Percentiles rank a stretch among this genome's conserved stretches.
These are phyloP conservation scores for Limnephilus rhombicus DNA, from an alignment of 2,888 invertebrate genomes.

Conservation along the genomic window DNA sequence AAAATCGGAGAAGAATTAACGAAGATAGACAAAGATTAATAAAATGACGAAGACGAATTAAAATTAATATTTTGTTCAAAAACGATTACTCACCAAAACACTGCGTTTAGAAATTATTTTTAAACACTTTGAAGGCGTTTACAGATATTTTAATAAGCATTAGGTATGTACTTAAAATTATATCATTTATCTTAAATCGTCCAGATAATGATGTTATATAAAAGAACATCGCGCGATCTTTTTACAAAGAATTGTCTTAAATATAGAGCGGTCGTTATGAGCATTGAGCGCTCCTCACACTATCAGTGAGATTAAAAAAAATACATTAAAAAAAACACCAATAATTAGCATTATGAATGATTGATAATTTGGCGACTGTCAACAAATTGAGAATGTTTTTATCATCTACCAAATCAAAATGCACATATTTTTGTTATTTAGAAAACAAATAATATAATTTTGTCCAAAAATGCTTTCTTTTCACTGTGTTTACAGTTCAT, in stretches of 20 bases:
- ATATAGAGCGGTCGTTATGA: slow-evolving; percentile 21
- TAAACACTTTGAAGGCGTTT: background rate
- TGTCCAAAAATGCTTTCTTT: background rate
- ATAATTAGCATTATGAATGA: background rate
- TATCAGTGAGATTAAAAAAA: background rate
- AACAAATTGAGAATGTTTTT: background rate
- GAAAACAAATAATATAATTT: background rate
- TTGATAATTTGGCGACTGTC: background rate
- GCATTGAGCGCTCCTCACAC: background rate
- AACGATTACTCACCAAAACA: background rate
- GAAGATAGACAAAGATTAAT: background rate
- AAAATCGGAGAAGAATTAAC: background rate
- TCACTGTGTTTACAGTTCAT: background rate
- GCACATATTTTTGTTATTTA: background rate
- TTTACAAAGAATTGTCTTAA: background rate
- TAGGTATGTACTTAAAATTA: background rate
- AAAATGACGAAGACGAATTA: background rate
- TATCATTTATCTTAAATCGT: background rate
- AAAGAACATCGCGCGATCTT: background rate
- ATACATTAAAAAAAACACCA: background rate
- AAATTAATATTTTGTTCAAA: background rate
- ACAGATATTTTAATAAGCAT: background rate
- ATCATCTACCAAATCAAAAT: background rate
- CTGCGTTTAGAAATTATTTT: background rate
- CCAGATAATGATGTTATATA: background rate